Evolutionary conservation across 2,797 vertebrate genomes (phyloP), one percentile per base, ranked within the genome.

Genomic region (Lacerta bilineata): DNA sequence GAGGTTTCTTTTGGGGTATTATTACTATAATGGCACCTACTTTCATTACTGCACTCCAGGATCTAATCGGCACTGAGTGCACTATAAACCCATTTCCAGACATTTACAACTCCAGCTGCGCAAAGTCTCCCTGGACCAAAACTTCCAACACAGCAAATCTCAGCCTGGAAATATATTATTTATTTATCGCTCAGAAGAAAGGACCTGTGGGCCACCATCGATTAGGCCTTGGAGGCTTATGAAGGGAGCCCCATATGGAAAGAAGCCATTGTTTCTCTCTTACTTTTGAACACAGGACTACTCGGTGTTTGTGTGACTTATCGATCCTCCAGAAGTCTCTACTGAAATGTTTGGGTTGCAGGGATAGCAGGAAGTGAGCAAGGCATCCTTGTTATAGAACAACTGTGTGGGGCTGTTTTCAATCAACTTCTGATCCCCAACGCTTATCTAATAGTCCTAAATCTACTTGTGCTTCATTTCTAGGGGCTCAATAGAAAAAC

Each of bases 1-100:
- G 90, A 85, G 87, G 90, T 86, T 96, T 87, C 93, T 94, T 94
- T 89, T 88, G 88, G 88, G 90, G 84, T 84, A 89, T 84, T 88
- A 83, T 83, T 83, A 80, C 41, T 87, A 80, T 81, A 91, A 74
- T 90, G 90, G 90, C 90, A 92, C 72, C 89, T 92, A 81, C 85
- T 96, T 94, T 50, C 84, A 90, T 91, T 93, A 93, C 87, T 90
- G 87, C 75, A 90, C 82, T 83, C 64, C 3, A 0, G 74, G 59
- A 71, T 71, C 50, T 91, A 69, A 89, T 87, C 61, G 78, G 69
- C 69, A 87, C 89, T 89, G 76, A 90, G 91, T 93, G 92, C 2
- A 0, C 87, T 85, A 90, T 78, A 89, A 93, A 92, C 50, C 29
- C 59, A 64, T 75, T 80, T 77, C 76, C 64, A 23, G 33, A 36